phyloP scores from a whole-genome alignment of 2,888 invertebrate genomes.

The Drosophila meridiana region DNA sequence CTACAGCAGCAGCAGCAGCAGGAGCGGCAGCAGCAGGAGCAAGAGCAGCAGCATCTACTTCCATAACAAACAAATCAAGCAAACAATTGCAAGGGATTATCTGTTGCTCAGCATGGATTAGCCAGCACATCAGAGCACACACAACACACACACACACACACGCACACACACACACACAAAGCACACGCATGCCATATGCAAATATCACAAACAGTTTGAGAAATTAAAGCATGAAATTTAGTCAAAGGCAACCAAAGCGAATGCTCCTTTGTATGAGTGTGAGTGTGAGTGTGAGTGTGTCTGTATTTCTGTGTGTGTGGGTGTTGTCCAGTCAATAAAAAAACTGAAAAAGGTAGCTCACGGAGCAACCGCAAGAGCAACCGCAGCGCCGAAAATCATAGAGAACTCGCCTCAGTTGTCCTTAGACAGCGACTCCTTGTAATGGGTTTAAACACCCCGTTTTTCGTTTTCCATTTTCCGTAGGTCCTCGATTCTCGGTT shows the following conservation, averaged over 20 bases:
- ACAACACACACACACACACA: neutral
- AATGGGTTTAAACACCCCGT: constrained; percentile 82
- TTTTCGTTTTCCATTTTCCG: neutral
- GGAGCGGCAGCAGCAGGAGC: constrained; percentile 15
- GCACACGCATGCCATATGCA: constrained; percentile 52
- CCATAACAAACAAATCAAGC: constrained; percentile 79
- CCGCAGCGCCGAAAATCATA: constrained; percentile 60
- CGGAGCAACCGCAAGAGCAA: constrained; percentile 65
- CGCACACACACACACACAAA: constrained; percentile 7
- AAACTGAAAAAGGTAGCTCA: constrained; percentile 39
- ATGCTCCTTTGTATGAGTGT: constrained; percentile 23
- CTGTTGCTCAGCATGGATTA: constrained; percentile 77
- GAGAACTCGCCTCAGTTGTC: constrained; percentile 6
- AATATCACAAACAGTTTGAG: constrained; percentile 43
- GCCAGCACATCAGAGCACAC: constrained; percentile 57
- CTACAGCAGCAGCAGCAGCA: constrained; percentile 17
- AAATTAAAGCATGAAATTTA: constrained; percentile 79
- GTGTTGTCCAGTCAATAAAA: constrained; percentile 32
- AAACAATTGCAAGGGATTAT: constrained; percentile 82
- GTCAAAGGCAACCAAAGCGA: constrained; percentile 51
- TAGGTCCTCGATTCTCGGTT: constrained; percentile 14
- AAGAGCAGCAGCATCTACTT: constrained; percentile 21
- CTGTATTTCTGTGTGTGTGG: constrained; percentile 43
- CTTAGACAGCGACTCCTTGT: constrained; percentile 53
- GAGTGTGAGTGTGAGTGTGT: constrained; percentile 35